Base-by-base conservation (phyloP, 1,140 invertebrate genomes). In the Acromyrmex heyeri region DNA sequence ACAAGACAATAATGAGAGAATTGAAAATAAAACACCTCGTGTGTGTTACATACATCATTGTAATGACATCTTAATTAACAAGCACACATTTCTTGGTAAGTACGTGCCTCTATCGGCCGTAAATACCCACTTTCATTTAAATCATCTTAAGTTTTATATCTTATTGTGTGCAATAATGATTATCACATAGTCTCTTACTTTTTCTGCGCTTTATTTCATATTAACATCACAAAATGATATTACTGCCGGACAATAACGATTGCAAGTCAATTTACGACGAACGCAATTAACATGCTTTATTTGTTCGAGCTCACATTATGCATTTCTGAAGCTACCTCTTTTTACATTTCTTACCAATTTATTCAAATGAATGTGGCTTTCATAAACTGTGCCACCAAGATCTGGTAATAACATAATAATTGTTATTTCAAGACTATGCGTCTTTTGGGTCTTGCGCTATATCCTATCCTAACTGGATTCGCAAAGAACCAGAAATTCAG, bases 1-100 rank as follows among this genome's bases (percentile, higher is more conserved):
- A 95, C 70, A 81, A 79, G 93, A 95, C 94, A 94, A 95, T 95
- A 94, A 95, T 38, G 72, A 57, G 53, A 89, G 77, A 85, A 89
- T 72, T 38, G 69, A 78, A 44, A 85, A 64, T 90, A 86, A 86
- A 88, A 70, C 6, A 48, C 12, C n/a, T 75, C 30, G 30, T 70
- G 65, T 85, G 64, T 82, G 61, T 87, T 91, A 85, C 88, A 55
- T 88, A 70, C 86, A 83, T 86, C 79, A 57, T 69, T 34, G 30
- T 86, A 83, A 79, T 75, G 78, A 86, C 24, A 86, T 77, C 30
- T 88, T 85, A 55, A 34, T 85, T 83, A 34, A 85, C 38, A 67
- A 55, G 57, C 61, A 65, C 78, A 83, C 30, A 30, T 69, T 85
- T 70, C 38, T 77, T 8, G 2, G n/a, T 59, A 44, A 57, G 24